Conservation (phyloP, 2,888 invertebrate species). For the Eurois occulta region DNA sequence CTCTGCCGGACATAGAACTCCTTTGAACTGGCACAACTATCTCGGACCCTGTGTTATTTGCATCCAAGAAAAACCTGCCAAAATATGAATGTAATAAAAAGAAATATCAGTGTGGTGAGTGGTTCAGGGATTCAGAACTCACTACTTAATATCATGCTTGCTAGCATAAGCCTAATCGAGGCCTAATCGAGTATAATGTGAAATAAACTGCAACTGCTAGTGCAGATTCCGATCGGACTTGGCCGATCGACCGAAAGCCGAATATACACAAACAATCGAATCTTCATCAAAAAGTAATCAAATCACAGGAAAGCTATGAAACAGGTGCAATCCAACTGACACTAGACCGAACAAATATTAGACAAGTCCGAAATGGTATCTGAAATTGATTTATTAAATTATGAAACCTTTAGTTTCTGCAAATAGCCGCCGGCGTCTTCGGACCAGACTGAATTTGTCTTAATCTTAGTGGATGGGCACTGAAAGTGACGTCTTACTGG, state of each 20-base stretch:
- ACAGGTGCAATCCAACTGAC: not conserved
- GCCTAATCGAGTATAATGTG: not conserved
- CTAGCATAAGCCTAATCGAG: no score
- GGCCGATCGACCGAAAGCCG: not conserved
- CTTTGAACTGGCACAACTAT: not conserved
- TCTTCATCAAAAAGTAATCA: not conserved
- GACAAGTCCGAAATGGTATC: constrained; percentile 11
- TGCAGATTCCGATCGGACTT: not conserved
- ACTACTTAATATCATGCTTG: not conserved
- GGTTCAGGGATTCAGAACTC: not conserved
- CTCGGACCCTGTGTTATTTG: not conserved
- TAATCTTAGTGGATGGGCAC: not conserved
- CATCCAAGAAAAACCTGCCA: not conserved
- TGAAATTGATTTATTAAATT: constrained; percentile 22
- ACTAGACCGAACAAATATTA: constrained; percentile 15
- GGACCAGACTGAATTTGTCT: not conserved
- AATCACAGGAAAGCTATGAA: not conserved
- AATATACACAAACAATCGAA: not conserved
- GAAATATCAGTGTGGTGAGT: no score
- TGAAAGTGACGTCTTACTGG: constrained; percentile 1
- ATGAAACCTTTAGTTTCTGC: constrained; percentile 4
- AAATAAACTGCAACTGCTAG: not conserved
- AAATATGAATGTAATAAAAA: not conserved
- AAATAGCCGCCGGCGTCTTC: not conserved
- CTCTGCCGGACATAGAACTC: not conserved